Evolutionary conservation across 2,797 vertebrate species (phyloP).

Genomic region (Epinephelus coioides): DNA sequence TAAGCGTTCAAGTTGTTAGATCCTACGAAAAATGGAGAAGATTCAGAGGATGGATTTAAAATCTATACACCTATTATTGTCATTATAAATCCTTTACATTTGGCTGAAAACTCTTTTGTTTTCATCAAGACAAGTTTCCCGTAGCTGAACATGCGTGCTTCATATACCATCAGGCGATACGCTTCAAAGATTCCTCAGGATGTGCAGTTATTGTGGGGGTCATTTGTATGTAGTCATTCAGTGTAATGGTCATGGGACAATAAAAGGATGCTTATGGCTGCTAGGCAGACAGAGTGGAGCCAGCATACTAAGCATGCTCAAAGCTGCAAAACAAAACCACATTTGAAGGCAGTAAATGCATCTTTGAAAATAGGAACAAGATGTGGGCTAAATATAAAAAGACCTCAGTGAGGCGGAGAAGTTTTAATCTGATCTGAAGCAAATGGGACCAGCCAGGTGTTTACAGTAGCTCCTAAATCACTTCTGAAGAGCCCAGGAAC

Average conservation of each 20-base stretch:
- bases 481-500: background rate
- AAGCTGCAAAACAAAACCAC: slow-evolving; percentile 77
- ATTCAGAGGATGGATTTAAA: background rate
- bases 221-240: slow-evolving; percentile 65
- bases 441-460: slow-evolving; percentile 27
- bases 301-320: slow-evolving; percentile 72
- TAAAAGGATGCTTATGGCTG: slow-evolving; percentile 78
- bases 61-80: too few relatives aligned
- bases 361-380: slow-evolving; percentile 77
- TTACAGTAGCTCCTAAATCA: slow-evolving; percentile 36
- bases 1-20: background rate
- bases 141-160: background rate
- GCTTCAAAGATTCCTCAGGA: slow-evolving; percentile 49
- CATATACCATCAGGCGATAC: background rate
- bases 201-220: slow-evolving; percentile 49
- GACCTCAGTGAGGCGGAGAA: slow-evolving; percentile 3
- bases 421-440: slow-evolving; percentile 48
- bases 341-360: slow-evolving; percentile 77
- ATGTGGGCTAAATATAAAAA: slow-evolving; percentile 66
- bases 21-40: background rate
- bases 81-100: too few relatives aligned
- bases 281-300: slow-evolving; percentile 81
- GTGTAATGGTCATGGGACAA: slow-evolving; percentile 75
- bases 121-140: slow-evolving; percentile 1
- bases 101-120: background rate